Evolutionary conservation across 2,797 vertebrate genomes (phyloP).

Genomic region (Notolabrus celidotus): DNA sequence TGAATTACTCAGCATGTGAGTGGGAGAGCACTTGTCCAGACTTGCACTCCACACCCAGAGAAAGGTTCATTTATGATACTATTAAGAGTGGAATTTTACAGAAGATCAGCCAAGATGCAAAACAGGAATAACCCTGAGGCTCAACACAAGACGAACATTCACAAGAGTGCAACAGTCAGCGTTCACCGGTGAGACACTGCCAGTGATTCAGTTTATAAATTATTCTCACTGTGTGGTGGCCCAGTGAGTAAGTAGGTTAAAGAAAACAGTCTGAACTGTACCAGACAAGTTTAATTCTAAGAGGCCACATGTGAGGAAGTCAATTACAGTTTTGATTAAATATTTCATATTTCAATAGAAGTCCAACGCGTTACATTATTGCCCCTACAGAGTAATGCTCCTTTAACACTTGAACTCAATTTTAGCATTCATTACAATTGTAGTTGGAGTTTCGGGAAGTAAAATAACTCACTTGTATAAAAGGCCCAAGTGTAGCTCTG

Average conservation of each 20-base stretch:
- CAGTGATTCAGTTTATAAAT: constrained; percentile 25
- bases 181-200: constrained; percentile 26
- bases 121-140: constrained; percentile 3
- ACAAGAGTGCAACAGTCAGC: neutral
- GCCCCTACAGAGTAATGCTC: neutral
- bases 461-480: neutral
- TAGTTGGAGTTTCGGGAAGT: neutral
- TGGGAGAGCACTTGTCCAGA: constrained; percentile 62
- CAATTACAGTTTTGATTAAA: too few species aligned
- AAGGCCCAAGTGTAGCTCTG: neutral
- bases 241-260: neutral
- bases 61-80: constrained; percentile 1
- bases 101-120: constrained; percentile 2
- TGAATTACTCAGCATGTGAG: constrained; percentile 65
- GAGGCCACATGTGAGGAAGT: neutral
- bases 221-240: neutral
- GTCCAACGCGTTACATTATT: too few species aligned
- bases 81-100: constrained; percentile 22
- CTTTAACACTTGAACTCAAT: neutral
- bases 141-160: neutral
- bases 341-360: too few species aligned
- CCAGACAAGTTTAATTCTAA: neutral
- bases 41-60: constrained; percentile 70
- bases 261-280: neutral
- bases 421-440: neutral